These are phyloP conservation scores for Watsonalla cultraria DNA, from an alignment of 2,888 invertebrate species.

Conservation along the genomic window DNA sequence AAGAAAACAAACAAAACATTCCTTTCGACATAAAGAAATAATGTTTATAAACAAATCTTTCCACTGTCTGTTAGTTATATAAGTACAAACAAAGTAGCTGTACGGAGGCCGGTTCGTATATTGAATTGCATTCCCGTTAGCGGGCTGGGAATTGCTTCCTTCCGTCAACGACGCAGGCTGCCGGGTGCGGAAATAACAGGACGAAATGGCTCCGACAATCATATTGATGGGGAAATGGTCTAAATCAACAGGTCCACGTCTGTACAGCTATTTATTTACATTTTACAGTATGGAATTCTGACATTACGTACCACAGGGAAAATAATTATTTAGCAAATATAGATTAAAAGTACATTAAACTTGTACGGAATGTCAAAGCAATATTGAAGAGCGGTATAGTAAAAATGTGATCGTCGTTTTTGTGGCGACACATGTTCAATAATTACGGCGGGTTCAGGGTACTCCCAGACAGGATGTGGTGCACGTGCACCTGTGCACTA, in stretches of 20 bases:
- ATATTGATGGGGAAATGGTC: conserved; percentile 62
- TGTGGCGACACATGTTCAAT: conserved; percentile 60
- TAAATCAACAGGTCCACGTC: conserved; percentile 62
- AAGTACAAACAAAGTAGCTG: neutral
- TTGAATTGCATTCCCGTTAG: conserved; percentile 51
- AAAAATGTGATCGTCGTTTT: conserved; percentile 10
- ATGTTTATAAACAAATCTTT: neutral
- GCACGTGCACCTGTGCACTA: conserved; percentile 69
- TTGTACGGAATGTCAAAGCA: neutral
- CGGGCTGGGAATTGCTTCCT: conserved; percentile 69
- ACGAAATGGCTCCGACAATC: conserved; percentile 59
- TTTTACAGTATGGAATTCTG: neutral
- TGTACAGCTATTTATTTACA: conserved; percentile 28
- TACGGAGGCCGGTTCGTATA: conserved; percentile 12
- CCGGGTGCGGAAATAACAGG: conserved; percentile 65
- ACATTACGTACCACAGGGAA: too few species aligned
- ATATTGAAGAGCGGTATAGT: neutral
- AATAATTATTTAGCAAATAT: too few species aligned
- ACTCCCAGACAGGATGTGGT: conserved; percentile 59
- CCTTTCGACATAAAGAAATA: neutral
- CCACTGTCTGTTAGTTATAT: neutral
- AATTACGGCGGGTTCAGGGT: conserved; percentile 51
- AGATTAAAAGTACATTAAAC: neutral
- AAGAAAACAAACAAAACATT: conserved; percentile 18
- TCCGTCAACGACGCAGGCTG: conserved; percentile 50